These are phyloP conservation scores for Miichthys miiuy DNA, from an alignment of 2,797 vertebrate genomes.

Conservation along the genomic window DNA sequence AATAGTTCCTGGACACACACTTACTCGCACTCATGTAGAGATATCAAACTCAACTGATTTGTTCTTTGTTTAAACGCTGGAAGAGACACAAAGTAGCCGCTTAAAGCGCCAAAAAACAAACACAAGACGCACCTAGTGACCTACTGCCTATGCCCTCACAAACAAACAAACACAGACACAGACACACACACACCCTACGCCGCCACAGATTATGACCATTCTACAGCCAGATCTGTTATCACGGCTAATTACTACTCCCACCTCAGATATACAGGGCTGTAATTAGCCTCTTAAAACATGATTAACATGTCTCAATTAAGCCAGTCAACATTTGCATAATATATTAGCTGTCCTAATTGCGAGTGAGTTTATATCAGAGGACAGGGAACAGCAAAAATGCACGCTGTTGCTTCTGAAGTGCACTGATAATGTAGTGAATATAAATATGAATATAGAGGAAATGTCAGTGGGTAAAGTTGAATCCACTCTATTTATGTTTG, in stretches of 20 bases:
- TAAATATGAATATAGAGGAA: constrained; percentile 59
- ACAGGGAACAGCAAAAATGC: constrained; percentile 84
- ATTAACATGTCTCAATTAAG: constrained; percentile 96
- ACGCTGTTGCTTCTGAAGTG: constrained; percentile 63
- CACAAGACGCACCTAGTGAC: constrained; percentile 25
- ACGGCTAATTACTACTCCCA: constrained; percentile 97
- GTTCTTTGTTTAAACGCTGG: constrained; percentile 3
- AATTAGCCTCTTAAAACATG: constrained; percentile 99
- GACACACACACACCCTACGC: constrained; percentile 30
- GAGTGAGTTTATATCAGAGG: constrained; percentile 91
- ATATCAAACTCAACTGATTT: background rate
- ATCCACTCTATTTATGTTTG: constrained; percentile 59
- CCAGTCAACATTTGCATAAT: constrained; percentile 98
- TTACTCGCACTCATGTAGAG: background rate
- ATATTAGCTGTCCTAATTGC: constrained; percentile 95
- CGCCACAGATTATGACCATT: constrained; percentile 77
- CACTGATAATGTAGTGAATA: constrained; percentile 40
- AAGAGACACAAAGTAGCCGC: background rate
- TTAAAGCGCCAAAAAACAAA: background rate
- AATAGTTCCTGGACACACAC: background rate
- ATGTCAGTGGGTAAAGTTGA: constrained; percentile 51
- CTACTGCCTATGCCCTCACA: background rate
- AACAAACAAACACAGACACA: background rate
- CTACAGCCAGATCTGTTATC: constrained; percentile 91
- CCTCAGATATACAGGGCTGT: constrained; percentile 97